phyloP scores from a whole-genome alignment of 1,140 invertebrate genomes.

The Metopolophium dirhodum region DNA sequence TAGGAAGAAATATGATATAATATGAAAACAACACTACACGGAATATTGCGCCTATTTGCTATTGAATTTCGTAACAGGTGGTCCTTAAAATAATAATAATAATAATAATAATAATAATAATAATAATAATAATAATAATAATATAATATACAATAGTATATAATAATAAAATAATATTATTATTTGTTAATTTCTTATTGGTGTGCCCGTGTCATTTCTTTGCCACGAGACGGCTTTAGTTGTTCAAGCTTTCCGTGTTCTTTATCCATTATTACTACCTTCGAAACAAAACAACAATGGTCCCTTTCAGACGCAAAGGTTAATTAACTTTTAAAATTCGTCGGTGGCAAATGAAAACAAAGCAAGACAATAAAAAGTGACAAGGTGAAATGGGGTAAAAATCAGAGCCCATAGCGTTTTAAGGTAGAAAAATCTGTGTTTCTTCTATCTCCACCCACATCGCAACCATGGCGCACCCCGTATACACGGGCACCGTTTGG shows the following conservation, averaged over 20 bases:
- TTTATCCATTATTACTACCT: background rate
- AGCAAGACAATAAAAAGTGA: background rate
- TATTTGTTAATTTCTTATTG: background rate
- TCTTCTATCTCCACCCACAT: too few species aligned
- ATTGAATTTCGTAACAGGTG: background rate
- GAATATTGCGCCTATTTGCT: background rate
- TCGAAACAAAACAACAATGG: conserved; percentile 1
- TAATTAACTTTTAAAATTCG: background rate
- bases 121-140: too few species aligned
- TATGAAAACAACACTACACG: background rate
- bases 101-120: too few species aligned
- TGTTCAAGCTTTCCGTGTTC: background rate
- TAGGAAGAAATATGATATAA: background rate
- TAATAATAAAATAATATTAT: background rate
- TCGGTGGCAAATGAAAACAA: background rate
- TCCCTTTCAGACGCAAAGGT: background rate
- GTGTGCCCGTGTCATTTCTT: background rate
- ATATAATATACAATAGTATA: too few species aligned
- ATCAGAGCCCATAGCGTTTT: background rate
- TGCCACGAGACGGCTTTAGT: background rate
- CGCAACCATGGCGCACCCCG: too few species aligned
- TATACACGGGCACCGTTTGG: background rate
- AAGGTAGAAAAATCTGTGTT: background rate
- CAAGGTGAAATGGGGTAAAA: background rate
- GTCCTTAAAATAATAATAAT: background rate